Evolutionary conservation across 2,888 invertebrate genomes (phyloP).

Genomic region (Caenorhabditis angaria): DNA sequence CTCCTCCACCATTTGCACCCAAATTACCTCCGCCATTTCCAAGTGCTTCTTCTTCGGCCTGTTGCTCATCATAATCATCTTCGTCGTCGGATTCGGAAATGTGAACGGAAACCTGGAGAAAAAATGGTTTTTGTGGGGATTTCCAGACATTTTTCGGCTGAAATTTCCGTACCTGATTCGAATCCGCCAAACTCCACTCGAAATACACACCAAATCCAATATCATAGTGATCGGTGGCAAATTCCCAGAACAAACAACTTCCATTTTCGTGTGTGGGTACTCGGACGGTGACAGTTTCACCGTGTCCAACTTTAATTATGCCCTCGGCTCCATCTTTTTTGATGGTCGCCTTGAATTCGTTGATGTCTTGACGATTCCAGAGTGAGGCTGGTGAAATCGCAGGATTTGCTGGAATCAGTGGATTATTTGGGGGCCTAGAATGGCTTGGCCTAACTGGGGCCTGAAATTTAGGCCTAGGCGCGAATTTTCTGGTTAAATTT

Average conservation of each 20-base stretch:
- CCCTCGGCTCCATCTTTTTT: conserved; percentile 84
- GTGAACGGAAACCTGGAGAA: conserved; percentile 82
- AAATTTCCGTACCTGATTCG: conserved; percentile 78
- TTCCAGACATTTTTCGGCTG: not conserved
- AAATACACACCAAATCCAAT: conserved; percentile 94
- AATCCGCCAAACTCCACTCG: conserved; percentile 83
- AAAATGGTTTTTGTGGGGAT: too few relatives aligned
- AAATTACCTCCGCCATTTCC: conserved; percentile 24
- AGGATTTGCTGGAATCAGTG: conserved; percentile 68
- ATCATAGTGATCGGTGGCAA: conserved; percentile 96
- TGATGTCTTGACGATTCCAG: conserved; percentile 92
- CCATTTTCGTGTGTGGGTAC: conserved; percentile 96
- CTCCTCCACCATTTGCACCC: conserved; percentile 11
- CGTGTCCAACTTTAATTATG: conserved; percentile 90
- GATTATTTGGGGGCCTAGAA: not conserved
- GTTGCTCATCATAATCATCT: conserved; percentile 74
- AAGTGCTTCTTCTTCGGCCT: conserved; percentile 19
- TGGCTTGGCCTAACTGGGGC: too few relatives aligned
- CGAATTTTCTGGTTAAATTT: not conserved
- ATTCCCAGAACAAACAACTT: conserved; percentile 95
- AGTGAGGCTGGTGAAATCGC: conserved; percentile 81
- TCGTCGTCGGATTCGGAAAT: conserved; percentile 95
- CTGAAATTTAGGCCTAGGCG: too few relatives aligned
- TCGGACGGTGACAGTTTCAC: conserved; percentile 92
- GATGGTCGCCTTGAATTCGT: conserved; percentile 82